Evolutionary conservation across 2,888 invertebrate species (phyloP), one percentile per base, ranked within the genome.

Genomic region (Ctenicera cuprea): DNA sequence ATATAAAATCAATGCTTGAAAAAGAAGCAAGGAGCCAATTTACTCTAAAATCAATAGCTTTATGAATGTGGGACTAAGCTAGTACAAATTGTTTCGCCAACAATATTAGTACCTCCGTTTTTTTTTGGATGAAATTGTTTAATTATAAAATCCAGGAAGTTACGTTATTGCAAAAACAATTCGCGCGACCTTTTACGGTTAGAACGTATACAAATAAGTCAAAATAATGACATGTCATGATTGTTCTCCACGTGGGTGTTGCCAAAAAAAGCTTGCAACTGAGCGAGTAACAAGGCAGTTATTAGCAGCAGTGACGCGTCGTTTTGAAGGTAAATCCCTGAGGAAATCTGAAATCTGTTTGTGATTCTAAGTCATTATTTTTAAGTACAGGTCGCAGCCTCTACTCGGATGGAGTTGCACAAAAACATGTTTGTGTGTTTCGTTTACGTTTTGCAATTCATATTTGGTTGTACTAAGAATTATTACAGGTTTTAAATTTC

Each of bases 161-260:
- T 14, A 14, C 3, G 7, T 38, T 12, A 41, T 41, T 14, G 14
- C 14, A 41, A 41, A 41, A 41, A 41, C 41, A 41, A 41, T 41
- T 7, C 41, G 41, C 41, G 41, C 41, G 41, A 41, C 41, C 41
- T 41, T 41, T 41, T 41, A 41, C 41, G 41, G 48, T 48, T 48
- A 18, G 48, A 48, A 48, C 48, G 48, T 9, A 20, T 18, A 48
- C n/a, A 14, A 48, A 11, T 16, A 16, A 48, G 9, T 7, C 16
- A 48, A 48, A 48, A 48, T 48, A 33, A 33, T 54, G 54, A 14
- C 26, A 45, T 54, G 20, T 54, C 54, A 22, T 54, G 54, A 54
- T 54, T 30, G 26, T 54, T 54, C 30, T 54, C n/a, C 22, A 12
- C 54, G 54, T 54, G 54, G 54, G 30, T 54, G 54, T 22, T 30